phyloP scores from a whole-genome alignment of 2,888 invertebrate species.

The Scaptomyza parva region DNA sequence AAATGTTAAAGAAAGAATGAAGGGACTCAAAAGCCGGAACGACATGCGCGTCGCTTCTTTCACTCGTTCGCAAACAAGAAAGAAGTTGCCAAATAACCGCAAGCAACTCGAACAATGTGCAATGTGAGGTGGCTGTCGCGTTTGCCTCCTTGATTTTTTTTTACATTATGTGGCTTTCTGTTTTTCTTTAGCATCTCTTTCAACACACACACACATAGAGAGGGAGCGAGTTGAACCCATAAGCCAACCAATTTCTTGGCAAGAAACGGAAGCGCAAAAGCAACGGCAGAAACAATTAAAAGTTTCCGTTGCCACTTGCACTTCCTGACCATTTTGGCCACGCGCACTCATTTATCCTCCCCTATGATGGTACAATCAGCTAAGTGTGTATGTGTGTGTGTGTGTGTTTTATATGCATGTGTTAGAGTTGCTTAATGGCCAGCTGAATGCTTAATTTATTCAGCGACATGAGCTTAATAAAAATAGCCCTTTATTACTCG shows the following conservation, averaged over 20 bases:
- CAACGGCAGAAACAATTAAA: conserved; percentile 79
- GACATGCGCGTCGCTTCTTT: conserved; percentile 59
- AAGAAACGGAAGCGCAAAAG: conserved; percentile 71
- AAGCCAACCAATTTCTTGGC: conserved; percentile 33
- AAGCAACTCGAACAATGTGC: conserved; percentile 66
- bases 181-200: conserved; percentile 37
- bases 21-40: conserved; percentile 61
- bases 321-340: conserved; percentile 73
- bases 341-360: conserved; percentile 23
- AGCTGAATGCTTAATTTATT: conserved; percentile 42
- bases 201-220: background rate
- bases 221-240: conserved; percentile 4
- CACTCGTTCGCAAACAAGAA: conserved; percentile 24
- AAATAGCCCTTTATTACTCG: conserved; percentile 6
- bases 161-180: conserved; percentile 61
- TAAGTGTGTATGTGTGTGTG: conserved; percentile 12
- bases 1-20: conserved; percentile 55
- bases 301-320: conserved; percentile 78
- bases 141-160: conserved; percentile 44
- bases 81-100: conserved; percentile 77
- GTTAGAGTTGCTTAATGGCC: conserved; percentile 5
- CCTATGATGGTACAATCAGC: conserved; percentile 35
- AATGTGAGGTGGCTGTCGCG: conserved; percentile 46
- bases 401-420: conserved; percentile 9
- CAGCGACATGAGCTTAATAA: conserved; percentile 27